A percentile compares a stretch with the other conserved stretches of the same genome.
phyloP scores from a whole-genome alignment of 2,888 invertebrate genomes.

The Piscicola geometra region DNA sequence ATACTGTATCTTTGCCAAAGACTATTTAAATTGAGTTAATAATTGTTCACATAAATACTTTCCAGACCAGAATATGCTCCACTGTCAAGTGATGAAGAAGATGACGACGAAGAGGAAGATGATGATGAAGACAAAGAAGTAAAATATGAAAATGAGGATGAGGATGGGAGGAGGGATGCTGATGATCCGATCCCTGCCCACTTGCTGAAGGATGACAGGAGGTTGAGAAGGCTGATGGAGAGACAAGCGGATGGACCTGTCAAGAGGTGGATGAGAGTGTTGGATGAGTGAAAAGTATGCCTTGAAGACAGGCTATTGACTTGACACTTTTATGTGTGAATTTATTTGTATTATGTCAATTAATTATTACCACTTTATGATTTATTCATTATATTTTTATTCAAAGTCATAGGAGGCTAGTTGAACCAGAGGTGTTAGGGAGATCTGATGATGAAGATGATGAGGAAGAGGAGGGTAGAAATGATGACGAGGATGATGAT shows the following conservation, averaged over 20 bases:
- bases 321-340: no score
- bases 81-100: constrained; percentile 74
- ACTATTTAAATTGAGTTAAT: constrained; percentile 6
- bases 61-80: constrained; percentile 82
- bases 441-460: constrained; percentile 42
- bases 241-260: constrained; percentile 24
- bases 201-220: constrained; percentile 31
- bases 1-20: no score
- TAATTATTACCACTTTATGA: no score
- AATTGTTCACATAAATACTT: background rate
- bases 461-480: constrained; percentile 59
- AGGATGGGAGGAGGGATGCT: constrained; percentile 44
- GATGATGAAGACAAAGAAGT: constrained; percentile 66
- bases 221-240: constrained; percentile 27
- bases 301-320: no score
- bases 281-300: no score
- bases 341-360: no score
- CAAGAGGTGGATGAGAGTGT: no score
- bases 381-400: no score
- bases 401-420: constrained; percentile 50
- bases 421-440: constrained; percentile 58
- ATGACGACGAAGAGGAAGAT: constrained; percentile 64
- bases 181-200: constrained; percentile 45
- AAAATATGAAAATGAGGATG: constrained; percentile 69
- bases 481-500: constrained; percentile 45